phyloP scores from a whole-genome alignment of 2,888 invertebrate species.

The Heterodera filipjevi region DNA sequence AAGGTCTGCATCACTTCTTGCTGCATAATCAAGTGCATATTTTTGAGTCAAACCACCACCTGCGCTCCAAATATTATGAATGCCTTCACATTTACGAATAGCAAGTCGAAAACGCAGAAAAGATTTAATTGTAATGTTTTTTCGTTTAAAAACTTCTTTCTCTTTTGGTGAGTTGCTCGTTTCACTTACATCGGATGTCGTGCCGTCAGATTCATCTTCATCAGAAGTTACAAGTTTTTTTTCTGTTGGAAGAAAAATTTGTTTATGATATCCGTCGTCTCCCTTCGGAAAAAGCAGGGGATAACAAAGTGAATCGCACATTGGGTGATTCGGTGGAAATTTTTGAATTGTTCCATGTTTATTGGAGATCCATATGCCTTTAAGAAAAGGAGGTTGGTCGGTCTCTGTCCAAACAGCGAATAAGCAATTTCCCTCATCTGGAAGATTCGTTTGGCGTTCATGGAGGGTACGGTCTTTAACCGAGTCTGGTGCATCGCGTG shows the following conservation, averaged over 20 bases:
- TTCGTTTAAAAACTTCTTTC: neutral
- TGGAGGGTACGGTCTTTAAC: neutral
- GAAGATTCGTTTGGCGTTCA: constrained; percentile 9
- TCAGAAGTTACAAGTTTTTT: too few relatives aligned
- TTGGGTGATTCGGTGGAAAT: neutral
- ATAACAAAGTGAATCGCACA: constrained; percentile 2
- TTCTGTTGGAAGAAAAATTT: too few relatives aligned
- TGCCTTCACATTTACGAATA: neutral
- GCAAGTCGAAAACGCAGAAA: constrained; percentile 9
- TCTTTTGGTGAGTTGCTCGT: neutral
- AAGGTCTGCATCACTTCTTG: neutral
- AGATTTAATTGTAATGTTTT: too few relatives aligned
- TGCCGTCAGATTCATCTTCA: neutral
- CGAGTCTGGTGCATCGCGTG: neutral
- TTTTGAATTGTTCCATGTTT: neutral
- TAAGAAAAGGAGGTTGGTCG: neutral
- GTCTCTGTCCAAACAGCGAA: constrained; percentile 16
- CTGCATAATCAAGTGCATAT: constrained; percentile 3
- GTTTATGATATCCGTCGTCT: constrained; percentile 14
- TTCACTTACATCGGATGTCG: neutral
- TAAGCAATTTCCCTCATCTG: neutral
- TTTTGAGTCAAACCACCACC: constrained; percentile 15
- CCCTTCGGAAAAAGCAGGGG: constrained; percentile 11
- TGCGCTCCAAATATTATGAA: constrained; percentile 14
- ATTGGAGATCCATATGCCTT: constrained; percentile 11